Evolutionary conservation across 2,888 invertebrate species (phyloP), one percentile per base, ranked within the genome.

Genomic region (Pammene fasciana): DNA sequence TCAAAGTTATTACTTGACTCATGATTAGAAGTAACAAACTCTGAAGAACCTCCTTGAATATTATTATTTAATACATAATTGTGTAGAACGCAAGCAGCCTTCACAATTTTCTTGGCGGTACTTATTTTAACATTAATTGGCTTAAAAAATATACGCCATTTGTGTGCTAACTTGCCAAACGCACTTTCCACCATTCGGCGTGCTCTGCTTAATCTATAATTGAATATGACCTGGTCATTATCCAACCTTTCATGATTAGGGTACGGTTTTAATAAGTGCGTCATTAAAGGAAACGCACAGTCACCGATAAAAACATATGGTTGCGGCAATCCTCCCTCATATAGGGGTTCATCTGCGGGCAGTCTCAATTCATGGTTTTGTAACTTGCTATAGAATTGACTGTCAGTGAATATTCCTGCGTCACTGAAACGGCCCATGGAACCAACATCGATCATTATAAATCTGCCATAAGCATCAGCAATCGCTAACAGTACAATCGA

Each of bases 401-500:
- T 67, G 55, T 71, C 71, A 4, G 60, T 61, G 68, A 72, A 72
- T 66, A 73, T 74, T 60, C 72, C 74, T 41, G 68, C 65, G 55
- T 73, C 72, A 70, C 72, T 72, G 56, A 67, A 71, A 16, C 72
- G 34, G 57, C 72, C 72, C 70, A 70, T 71, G 46, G 73, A 71
- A 52, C 74, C 73, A 72, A 72, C 67, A 61, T 73, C 70, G 52
- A 73, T 71, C 52, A 71, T 70, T 61, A 72, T 72, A 68, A 72
- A 72, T 57, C 68, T 67, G 10, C 68, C 66, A 61, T 72, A 46
- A 62, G 71, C 71, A 72, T 75, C 73, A 66, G 68, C 75, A 62
- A 72, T 46, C 38, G 70, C 72, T 52, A 60, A 46, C 46, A 72
- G 56, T 59, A 75, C 73, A 55, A 73, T 66, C 34, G 72, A 72